Conservation (phyloP, 2,797 vertebrate genomes). For the Danio jaintianensis region DNA sequence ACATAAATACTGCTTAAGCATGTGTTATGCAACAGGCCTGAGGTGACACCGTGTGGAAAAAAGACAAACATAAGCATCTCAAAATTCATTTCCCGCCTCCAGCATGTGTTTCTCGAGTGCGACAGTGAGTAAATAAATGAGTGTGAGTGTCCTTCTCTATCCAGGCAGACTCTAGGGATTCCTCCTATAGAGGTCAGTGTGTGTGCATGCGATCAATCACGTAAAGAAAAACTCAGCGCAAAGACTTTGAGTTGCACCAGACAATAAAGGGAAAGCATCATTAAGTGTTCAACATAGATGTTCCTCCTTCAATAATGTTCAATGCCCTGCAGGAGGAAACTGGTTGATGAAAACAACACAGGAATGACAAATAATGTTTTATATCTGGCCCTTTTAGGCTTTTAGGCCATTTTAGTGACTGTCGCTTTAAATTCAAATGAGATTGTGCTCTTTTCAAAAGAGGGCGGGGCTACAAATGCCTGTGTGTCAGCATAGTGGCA, state of each 20-base stretch:
- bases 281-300: neutral
- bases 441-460: no score
- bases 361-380: no score
- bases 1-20: neutral
- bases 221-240: slow-evolving; percentile 17
- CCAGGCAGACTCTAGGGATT: slow-evolving; percentile 13
- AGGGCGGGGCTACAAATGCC: no score
- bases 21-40: slow-evolving; percentile 2
- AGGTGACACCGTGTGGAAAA: neutral
- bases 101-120: neutral
- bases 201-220: slow-evolving; percentile 27
- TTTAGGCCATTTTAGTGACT: no score
- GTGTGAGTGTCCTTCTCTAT: neutral
- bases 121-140: slow-evolving; percentile 5
- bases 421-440: no score
- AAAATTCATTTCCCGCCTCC: neutral
- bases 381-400: no score
- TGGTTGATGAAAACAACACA: neutral
- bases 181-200: neutral
- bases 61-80: neutral
- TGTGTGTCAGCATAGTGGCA: no score
- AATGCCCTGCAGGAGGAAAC: neutral
- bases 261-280: neutral
- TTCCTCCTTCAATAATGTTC: neutral
- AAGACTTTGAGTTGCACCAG: neutral